A percentile compares a stretch with the other conserved stretches of the same genome.
These are phyloP conservation scores for Dicranocentrus wangi DNA, from an alignment of 2,888 invertebrate genomes.

Conservation along the genomic window DNA sequence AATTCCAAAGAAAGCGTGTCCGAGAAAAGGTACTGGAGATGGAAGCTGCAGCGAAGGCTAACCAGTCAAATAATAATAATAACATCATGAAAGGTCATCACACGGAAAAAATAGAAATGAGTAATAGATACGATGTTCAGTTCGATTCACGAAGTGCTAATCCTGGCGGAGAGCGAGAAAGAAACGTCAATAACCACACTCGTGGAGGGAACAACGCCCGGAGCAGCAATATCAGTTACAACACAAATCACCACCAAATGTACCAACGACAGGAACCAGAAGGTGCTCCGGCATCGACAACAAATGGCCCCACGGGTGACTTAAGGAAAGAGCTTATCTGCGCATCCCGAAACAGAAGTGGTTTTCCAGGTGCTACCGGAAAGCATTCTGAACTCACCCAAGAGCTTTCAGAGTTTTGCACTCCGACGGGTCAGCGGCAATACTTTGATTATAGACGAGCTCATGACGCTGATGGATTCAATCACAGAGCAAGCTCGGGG, in stretches of 20 bases:
- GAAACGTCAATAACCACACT: not conserved
- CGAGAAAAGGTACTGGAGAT: slow-evolving; percentile 74
- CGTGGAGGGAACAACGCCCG: slow-evolving; percentile 37
- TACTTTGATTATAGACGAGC: slow-evolving; percentile 72
- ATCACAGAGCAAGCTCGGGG: slow-evolving; percentile 38
- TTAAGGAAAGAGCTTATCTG: slow-evolving; percentile 72
- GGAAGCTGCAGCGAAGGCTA: slow-evolving; percentile 54
- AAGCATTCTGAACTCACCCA: slow-evolving; percentile 65
- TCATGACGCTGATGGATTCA: slow-evolving; percentile 47
- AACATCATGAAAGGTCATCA: slow-evolving; percentile 19
- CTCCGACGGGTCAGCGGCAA: slow-evolving; percentile 70
- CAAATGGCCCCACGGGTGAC: slow-evolving; percentile 60
- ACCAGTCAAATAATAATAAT: slow-evolving; percentile 17
- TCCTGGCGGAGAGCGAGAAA: not conserved
- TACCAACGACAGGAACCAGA: slow-evolving; percentile 73
- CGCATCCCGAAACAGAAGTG: slow-evolving; percentile 70
- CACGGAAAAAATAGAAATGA: slow-evolving; percentile 36
- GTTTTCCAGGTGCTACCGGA: slow-evolving; percentile 35
- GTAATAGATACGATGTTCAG: slow-evolving; percentile 49
- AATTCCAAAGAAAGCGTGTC: slow-evolving; percentile 88
- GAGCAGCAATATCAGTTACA: slow-evolving; percentile 50
- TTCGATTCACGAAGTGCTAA: slow-evolving; percentile 36
- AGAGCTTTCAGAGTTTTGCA: slow-evolving; percentile 72
- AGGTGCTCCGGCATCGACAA: slow-evolving; percentile 73
- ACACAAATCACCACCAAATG: slow-evolving; percentile 21